These are phyloP conservation scores for Coptotermes formosanus DNA, from an alignment of 1,140 invertebrate genomes.

Conservation along the genomic window DNA sequence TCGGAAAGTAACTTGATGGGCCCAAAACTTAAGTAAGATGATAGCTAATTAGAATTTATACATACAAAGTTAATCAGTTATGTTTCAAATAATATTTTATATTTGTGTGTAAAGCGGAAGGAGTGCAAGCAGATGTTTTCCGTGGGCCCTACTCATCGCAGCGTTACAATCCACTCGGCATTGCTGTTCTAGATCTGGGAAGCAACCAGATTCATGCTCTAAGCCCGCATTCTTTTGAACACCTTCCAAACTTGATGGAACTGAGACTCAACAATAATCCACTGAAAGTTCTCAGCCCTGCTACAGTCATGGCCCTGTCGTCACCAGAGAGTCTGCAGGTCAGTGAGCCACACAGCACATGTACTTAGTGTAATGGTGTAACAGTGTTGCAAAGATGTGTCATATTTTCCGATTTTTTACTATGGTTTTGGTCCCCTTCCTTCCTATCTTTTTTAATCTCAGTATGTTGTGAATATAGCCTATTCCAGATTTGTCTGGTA, in stretches of 20 bases:
- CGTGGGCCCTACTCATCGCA: background rate
- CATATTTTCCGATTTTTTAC: too few species aligned
- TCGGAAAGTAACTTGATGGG: too few species aligned
- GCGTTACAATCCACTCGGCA: background rate
- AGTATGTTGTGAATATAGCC: too few species aligned
- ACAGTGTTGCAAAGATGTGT: background rate
- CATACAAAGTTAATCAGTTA: too few species aligned
- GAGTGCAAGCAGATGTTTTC: constrained; percentile 14
- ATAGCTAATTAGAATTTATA: too few species aligned
- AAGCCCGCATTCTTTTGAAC: background rate
- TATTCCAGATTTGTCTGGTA: too few species aligned
- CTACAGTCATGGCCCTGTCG: background rate
- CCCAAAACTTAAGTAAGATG: too few species aligned
- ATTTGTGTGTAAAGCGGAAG: background rate
- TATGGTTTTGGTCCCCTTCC: background rate
- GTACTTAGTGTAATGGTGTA: background rate
- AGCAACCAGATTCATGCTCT: background rate
- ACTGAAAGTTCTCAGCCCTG: background rate
- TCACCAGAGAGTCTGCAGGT: background rate
- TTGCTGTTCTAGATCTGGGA: background rate
- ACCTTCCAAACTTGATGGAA: background rate
- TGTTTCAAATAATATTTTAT: background rate
- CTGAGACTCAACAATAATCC: background rate
- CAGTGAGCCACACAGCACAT: background rate
- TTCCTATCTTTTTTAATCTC: background rate